Percentiles rank a stretch among this genome's conserved stretches.
Evolutionary conservation across 2,113 vertebrate species (phyloP).

Genomic region (Megaceryle torquata): DNA sequence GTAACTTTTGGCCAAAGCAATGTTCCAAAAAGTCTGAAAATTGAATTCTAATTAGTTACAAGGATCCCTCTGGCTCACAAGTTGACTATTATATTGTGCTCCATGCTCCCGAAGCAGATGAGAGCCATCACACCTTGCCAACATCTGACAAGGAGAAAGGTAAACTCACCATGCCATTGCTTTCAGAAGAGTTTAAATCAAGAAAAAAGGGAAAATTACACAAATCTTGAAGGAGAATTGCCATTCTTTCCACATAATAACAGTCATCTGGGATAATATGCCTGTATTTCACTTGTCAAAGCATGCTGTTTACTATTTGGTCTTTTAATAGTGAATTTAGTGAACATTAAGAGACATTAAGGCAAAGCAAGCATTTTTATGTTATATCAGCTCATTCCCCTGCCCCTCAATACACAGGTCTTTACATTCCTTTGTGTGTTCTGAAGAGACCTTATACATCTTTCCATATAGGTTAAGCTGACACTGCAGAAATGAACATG

Average conservation of each 20-base stretch:
- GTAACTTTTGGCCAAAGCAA: constrained; percentile 56
- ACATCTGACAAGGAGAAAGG: constrained; percentile 62
- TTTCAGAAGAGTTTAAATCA: constrained; percentile 69
- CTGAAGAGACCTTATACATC: neutral
- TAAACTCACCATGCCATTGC: constrained; percentile 59
- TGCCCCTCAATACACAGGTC: neutral
- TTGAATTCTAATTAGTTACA: constrained; percentile 63
- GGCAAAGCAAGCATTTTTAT: constrained; percentile 43
- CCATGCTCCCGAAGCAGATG: constrained; percentile 27
- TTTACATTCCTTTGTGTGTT: neutral
- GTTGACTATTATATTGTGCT: constrained; percentile 47
- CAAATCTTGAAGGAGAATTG: constrained; percentile 66
- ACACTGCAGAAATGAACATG: neutral
- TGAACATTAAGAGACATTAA: constrained; percentile 60
- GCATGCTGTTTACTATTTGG: constrained; percentile 61
- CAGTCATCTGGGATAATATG: constrained; percentile 55
- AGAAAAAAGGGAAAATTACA: constrained; percentile 69
- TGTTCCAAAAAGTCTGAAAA: constrained; percentile 60
- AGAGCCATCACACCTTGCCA: constrained; percentile 59
- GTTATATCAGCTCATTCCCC: constrained; percentile 25
- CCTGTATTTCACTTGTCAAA: constrained; percentile 66
- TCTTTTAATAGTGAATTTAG: constrained; percentile 61
- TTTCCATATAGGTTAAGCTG: neutral
- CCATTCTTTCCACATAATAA: constrained; percentile 58
- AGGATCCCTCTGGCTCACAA: constrained; percentile 33